These are phyloP conservation scores for Pleuronectes platessa DNA, from an alignment of 2,113 vertebrate genomes.

Conservation along the genomic window DNA sequence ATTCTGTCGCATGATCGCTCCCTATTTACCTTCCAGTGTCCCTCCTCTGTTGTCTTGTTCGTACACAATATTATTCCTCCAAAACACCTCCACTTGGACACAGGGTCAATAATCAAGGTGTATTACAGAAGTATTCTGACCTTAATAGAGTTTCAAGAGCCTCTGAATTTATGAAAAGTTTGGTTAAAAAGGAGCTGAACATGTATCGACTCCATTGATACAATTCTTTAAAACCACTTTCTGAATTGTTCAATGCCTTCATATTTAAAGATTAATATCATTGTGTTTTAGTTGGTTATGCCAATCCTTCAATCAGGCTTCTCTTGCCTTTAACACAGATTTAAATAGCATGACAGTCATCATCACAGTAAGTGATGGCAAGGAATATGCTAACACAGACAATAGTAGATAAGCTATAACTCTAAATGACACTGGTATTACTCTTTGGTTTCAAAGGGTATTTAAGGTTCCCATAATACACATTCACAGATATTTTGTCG, in stretches of 20 bases:
- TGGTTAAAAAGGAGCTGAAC: not conserved
- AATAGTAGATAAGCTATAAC: conserved; percentile 47
- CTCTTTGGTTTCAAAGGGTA: conserved; percentile 16
- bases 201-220: conserved; percentile 3
- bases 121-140: conserved; percentile 1
- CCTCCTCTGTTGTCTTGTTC: conserved; percentile 31
- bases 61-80: conserved; percentile 8
- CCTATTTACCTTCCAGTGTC: not conserved
- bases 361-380: not conserved
- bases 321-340: conserved; percentile 10
- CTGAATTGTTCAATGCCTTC: conserved; percentile 37
- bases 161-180: not conserved
- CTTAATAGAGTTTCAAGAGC: not conserved
- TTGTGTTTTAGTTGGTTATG: conserved; percentile 22
- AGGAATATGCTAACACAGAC: conserved; percentile 17
- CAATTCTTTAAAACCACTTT: conserved; percentile 50
- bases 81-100: conserved; percentile 13
- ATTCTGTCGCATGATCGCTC: not conserved
- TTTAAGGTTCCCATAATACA: conserved; percentile 20
- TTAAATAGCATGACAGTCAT: conserved; percentile 2
- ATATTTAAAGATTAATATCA: conserved; percentile 18
- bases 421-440: conserved; percentile 48
- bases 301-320: conserved; percentile 31
- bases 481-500: conserved; percentile 23
- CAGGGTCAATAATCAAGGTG: conserved; percentile 10